Base-by-base conservation (phyloP, 2,113 vertebrate species). In the Athene noctua region DNA sequence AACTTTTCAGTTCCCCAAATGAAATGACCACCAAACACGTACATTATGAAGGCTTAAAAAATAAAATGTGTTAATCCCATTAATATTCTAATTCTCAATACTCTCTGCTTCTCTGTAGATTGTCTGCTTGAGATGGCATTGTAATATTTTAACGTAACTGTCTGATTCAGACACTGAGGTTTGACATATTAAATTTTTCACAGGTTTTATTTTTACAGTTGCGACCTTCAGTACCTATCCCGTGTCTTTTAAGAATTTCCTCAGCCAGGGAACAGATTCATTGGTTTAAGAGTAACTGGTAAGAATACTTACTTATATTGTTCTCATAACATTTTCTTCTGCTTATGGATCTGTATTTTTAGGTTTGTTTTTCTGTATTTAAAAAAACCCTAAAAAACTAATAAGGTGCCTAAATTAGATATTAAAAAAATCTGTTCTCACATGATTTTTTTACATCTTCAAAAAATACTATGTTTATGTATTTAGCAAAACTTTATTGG, bases 171-270 rank as follows among this genome's bases (percentile, higher is more conserved):
- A 83, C 46, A 15, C 13, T 46, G 40, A 58, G 6, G 71, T 96
- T 94, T 90, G 80, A 88, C 68, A 57, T 91, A 65, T 30, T 80
- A 75, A 80, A 57, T 97, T 94, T 97, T 96, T 98, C 96, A 98
- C 96, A 96, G 90, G 73, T 95, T 97, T 98, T 97, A 70, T 97
- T 97, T 98, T 97, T 97, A 86, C 98, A 98, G 97, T 95, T 98
- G 94, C 49, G 95, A 96, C 57, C 95, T 92, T 95, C 96, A 90
- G 46, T 94, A 92, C 83, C 90, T 90, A 61, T 92, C 81, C 90
- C 4, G 67, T 89, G 63, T 95, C 97, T 97, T 93, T 93, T 86
- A 97, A 97, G 97, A 92, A 92, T 92, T 92, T 95, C 92, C 34
- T 84, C 88, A 94, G 54, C 94, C 88, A 84, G 94, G 77, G 93